Percentiles rank a stretch among this genome's conserved stretches.
Conservation (phyloP, 2,113 vertebrate genomes). For the Vombatus ursinus region DNA sequence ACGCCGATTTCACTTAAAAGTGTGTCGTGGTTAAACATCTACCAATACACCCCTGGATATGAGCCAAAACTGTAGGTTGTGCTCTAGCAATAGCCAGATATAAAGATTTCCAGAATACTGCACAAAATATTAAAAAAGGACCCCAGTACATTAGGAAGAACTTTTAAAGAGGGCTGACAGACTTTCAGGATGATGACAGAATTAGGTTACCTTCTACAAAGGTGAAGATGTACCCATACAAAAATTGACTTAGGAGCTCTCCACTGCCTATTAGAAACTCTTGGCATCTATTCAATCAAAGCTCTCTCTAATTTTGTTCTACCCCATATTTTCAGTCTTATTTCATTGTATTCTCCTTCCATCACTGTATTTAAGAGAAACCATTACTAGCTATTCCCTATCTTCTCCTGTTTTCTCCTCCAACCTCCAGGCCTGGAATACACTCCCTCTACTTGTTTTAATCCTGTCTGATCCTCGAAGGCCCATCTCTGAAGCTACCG, state of each 20-base stretch:
- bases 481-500: too few relatives aligned
- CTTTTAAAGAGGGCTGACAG: neutral
- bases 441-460: neutral
- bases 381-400: neutral
- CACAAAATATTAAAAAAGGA: neutral
- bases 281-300: neutral
- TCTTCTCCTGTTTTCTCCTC: neutral
- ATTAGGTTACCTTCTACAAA: neutral
- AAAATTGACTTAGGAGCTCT: neutral
- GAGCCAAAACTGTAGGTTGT: neutral
- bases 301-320: neutral
- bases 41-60: neutral
- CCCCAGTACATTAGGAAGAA: neutral
- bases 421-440: neutral
- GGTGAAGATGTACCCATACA: neutral
- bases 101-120: neutral
- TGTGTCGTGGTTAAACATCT: neutral
- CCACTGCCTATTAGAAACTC: neutral
- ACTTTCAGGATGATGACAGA: neutral
- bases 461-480: neutral
- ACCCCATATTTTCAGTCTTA: neutral
- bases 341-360: neutral
- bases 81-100: neutral
- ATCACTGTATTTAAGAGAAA: neutral
- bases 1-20: neutral